Evolutionary conservation across 92 coral and sea anemone genomes (phyloP), one percentile per base, ranked within the genome.

Genomic region (Parazoanthus atlanticus): DNA sequence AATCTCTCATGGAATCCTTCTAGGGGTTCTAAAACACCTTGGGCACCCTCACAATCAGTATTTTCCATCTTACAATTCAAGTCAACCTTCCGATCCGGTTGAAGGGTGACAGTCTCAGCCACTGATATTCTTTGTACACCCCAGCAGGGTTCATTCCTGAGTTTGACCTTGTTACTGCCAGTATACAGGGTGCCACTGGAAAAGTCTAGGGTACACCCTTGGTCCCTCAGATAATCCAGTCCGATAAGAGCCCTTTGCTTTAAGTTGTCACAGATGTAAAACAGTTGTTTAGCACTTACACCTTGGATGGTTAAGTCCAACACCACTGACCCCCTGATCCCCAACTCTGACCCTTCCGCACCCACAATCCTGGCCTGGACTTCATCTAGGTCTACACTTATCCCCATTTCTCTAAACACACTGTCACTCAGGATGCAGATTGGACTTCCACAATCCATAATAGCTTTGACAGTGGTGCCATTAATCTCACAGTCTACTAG

Each of bases 381-480:
- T 34, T 77, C 70, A 49, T 74, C 89, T 16, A 76, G 61, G 76
- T 47, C 34, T 8, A 7, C 89, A 0, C n/a, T 19, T 8, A 52
- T 11, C 31, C 74, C 83, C 43, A 86, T 86, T n/a, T 16, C 15
- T 3, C 61, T 80, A 47, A 80, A 88, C 5, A 52, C 80, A 19
- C 40, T 46, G 32, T 31, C 65, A 67, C 75, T 81, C 58, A 81
- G 32, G 31, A 88, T 49, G 29, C 87, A 72, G 7, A 49, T 88
- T 23, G 87, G 91, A 25, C 87, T 88, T 34, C 89, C 89, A 86
- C 85, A 86, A 56, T 86, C 89, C 36, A 78, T 7, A 19, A 86
- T 81, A 13, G 89, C 81, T 80, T 69, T 88, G 79, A 88, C 80
- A 6, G 80, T 41, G 67, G 67, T 30, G 26, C 80, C 66, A 43